A percentile compares a stretch with the other conserved stretches of the same genome.
Conservation (phyloP, 2,888 invertebrate species). For the Spisula subtruncata region DNA sequence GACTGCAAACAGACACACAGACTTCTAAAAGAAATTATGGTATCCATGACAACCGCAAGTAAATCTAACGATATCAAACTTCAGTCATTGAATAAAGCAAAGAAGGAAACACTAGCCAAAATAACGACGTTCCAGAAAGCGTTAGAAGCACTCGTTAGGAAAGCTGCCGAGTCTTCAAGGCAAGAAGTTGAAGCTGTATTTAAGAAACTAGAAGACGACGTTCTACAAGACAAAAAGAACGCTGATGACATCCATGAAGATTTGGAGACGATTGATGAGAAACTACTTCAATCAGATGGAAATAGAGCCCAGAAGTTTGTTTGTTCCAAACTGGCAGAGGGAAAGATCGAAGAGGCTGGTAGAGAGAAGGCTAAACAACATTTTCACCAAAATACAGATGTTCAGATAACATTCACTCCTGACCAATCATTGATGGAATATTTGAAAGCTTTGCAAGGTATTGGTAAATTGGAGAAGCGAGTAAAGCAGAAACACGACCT, state of each 20-base stretch:
- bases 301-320: constrained; percentile 21
- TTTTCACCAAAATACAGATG: too few relatives aligned
- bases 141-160: neutral
- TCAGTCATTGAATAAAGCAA: neutral
- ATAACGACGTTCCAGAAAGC: neutral
- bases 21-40: neutral
- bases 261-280: neutral
- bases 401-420: neutral
- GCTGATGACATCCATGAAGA: neutral
- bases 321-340: neutral
- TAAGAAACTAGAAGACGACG: neutral
- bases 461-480: neutral
- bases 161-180: neutral
- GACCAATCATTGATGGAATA: neutral
- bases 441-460: neutral
- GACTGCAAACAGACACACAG: neutral
- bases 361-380: neutral
- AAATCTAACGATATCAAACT: neutral
- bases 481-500: neutral
- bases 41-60: neutral
- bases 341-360: neutral
- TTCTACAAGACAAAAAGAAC: neutral
- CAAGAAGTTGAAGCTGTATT: neutral
- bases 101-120: neutral
- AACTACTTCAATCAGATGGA: neutral